Percentiles rank a stretch among this genome's conserved stretches.
phyloP scores from a whole-genome alignment of 1,140 invertebrate species.

The Trichonephila clavata region DNA sequence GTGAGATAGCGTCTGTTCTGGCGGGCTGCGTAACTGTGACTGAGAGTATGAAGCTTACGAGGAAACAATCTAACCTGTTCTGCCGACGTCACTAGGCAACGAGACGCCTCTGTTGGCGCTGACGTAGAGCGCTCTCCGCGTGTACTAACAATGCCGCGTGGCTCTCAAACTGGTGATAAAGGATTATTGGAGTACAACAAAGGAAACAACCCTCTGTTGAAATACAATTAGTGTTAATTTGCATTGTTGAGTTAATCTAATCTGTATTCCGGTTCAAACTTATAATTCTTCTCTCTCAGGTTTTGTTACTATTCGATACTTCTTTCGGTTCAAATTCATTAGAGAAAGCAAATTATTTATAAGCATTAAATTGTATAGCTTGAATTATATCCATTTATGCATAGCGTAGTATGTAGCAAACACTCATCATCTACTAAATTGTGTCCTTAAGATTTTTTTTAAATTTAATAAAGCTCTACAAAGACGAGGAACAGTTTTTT shows the following conservation, averaged over 20 bases:
- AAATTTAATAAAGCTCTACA: too few species aligned
- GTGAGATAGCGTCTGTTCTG: conserved; percentile 12
- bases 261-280: not conserved
- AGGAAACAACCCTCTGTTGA: not conserved
- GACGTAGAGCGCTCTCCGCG: conserved; percentile 41
- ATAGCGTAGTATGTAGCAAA: too few species aligned
- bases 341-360: too few species aligned
- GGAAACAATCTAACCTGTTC: conserved; percentile 73
- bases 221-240: not conserved
- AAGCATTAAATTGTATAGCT: too few species aligned
- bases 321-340: too few species aligned
- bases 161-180: conserved; percentile 3
- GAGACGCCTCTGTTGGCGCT: conserved; percentile 62
- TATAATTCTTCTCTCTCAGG: too few species aligned
- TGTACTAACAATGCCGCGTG: conserved; percentile 72
- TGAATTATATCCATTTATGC: too few species aligned
- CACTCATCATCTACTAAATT: too few species aligned
- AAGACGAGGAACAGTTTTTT: too few species aligned
- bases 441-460: too few species aligned
- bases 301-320: too few species aligned
- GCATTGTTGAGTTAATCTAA: not conserved
- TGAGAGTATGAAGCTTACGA: conserved; percentile 39
- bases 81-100: conserved; percentile 65
- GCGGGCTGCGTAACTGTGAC: conserved; percentile 63
- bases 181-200: conserved; percentile 20